Conservation (phyloP, 2,797 vertebrate genomes). For the Antrozous pallidus region DNA sequence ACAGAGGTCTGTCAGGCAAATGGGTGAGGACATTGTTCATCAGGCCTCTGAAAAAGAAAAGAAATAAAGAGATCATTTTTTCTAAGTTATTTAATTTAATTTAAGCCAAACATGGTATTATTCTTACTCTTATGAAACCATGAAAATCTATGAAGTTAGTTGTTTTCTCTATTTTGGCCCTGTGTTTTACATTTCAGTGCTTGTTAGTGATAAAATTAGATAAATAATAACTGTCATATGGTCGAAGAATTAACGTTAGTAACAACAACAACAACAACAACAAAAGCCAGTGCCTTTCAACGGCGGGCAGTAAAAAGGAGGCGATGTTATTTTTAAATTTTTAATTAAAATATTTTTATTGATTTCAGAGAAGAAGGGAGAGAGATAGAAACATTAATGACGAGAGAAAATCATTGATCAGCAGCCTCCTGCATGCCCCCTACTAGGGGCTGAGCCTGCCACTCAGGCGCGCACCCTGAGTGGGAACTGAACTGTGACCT, state of each 20-base stretch:
- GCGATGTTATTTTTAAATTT: not conserved
- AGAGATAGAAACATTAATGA: no score
- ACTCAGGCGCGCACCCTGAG: no score
- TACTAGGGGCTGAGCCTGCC: no score
- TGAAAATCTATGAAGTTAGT: not conserved
- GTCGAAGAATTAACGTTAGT: not conserved
- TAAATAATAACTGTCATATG: not conserved
- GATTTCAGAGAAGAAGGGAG: no score
- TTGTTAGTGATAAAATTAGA: not conserved
- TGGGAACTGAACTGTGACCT: no score
- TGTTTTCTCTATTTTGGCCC: not conserved
- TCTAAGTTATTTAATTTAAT: not conserved
- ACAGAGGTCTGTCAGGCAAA: conserved; percentile 90
- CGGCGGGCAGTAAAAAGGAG: not conserved
- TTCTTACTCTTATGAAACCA: not conserved
- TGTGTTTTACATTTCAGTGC: not conserved
- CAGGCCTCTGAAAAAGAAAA: conserved; percentile 85
- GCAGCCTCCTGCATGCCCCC: no score
- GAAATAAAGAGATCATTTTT: not conserved
- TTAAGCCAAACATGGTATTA: not conserved
- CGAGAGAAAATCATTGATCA: no score
- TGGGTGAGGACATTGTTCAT: conserved; percentile 91
- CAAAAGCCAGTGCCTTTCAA: not conserved
- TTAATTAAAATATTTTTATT: no score
- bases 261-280: not conserved